Evolutionary conservation across 2,113 vertebrate species (phyloP).

Genomic region (Sylvietta virens): DNA sequence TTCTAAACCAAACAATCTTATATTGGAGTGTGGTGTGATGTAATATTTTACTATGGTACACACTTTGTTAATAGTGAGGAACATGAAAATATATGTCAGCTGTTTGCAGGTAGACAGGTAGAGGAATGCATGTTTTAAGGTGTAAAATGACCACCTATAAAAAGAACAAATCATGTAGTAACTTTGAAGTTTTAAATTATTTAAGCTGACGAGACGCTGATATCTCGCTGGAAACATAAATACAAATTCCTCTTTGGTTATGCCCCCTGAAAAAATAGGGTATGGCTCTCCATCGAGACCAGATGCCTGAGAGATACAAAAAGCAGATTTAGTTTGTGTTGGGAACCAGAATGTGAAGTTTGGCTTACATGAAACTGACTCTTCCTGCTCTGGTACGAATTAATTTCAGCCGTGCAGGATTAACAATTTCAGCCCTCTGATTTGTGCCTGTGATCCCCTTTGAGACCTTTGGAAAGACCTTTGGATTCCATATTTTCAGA

Average conservation of each 20-base stretch:
- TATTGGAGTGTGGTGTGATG: background rate
- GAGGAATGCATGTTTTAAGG: background rate
- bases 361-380: background rate
- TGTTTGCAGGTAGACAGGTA: background rate
- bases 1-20: background rate
- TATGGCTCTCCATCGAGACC: constrained; percentile 33
- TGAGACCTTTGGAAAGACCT: constrained; percentile 34
- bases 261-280: background rate
- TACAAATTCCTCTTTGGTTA: constrained; percentile 5
- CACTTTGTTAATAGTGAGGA: background rate
- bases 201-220: background rate
- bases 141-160: background rate
- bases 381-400: constrained; percentile 8
- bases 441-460: constrained; percentile 52
- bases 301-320: constrained; percentile 45
- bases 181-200: constrained; percentile 40
- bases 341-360: background rate
- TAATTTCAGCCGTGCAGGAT: constrained; percentile 1
- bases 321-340: constrained; percentile 19
- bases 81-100: background rate
- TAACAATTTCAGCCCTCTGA: constrained; percentile 17
- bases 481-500: constrained; percentile 31
- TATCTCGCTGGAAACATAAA: constrained; percentile 41
- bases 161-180: background rate
- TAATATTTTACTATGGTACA: background rate